Evolutionary conservation across 1,140 invertebrate genomes (phyloP), one percentile per base, ranked within the genome.

Genomic region (Brachionus rubens): DNA sequence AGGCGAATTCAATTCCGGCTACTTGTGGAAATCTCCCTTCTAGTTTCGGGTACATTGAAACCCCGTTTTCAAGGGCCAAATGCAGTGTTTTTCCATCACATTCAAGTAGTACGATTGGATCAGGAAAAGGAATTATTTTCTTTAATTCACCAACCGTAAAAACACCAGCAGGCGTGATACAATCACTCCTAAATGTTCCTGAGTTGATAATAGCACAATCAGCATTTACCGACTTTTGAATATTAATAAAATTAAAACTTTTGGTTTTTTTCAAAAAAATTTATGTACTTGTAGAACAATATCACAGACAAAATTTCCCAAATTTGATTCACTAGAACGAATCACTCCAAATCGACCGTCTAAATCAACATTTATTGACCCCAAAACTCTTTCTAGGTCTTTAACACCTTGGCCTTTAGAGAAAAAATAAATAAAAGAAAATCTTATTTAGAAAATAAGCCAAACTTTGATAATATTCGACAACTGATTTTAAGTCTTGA

Each of bases 171-270:
- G 89, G 87, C 83, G 92, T 91, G 46, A 87, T 80, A 67, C 81
- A 80, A 83, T 93, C 91, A 67, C 90, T 91, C 68, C 91, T 85
- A 75, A 93, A 88, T 36, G 92, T 94, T 40, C 93, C 93, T 16
- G 91, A 92, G 84, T 94, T 95, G 12, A 95, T 84, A 1, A 95
- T 81, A 10, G 92, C 91, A 12, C 92, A 85, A 82, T 94, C 92
- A 26, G 91, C 90, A 14, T 90, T 90, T 2, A 91, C 91, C 9
- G 91, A 89, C 0, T 91, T 90, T 67, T 93, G 81, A 76, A 94
- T 89, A 36, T 94, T 90, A 82, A 94, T 92, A 81, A 90, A 91
- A 43, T 92, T 88, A 88, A 92, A 94, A 85, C 94, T 93, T 65
- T n/a, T n/a, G n/a, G n/a, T n/a, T n/a, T n/a, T n/a, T n/a, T n/a